Evolutionary conservation across 2,888 invertebrate species (phyloP).

Genomic region (Agriotes lineatus): DNA sequence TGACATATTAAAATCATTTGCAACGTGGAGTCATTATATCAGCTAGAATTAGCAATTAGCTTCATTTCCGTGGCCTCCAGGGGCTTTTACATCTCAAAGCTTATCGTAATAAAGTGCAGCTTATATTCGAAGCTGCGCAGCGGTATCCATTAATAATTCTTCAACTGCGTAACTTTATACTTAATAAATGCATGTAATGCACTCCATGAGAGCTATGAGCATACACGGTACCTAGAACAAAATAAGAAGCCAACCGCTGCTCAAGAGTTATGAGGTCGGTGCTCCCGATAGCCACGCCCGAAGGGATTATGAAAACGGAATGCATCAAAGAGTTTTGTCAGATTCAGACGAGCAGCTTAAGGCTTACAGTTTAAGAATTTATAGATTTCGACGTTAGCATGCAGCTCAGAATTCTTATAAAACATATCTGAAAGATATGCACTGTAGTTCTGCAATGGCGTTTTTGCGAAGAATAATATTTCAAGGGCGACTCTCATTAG

Average conservation of each 20-base stretch:
- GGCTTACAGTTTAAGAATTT: not conserved
- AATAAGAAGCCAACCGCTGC: not conserved
- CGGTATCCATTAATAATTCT: not conserved
- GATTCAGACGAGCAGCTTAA: constrained; percentile 9
- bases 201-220: not conserved
- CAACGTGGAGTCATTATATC: too few relatives aligned
- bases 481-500: too few relatives aligned
- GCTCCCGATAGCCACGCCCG: not conserved
- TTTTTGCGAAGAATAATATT: too few relatives aligned
- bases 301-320: constrained; percentile 19
- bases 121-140: not conserved
- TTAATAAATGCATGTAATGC: not conserved
- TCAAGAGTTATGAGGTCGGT: constrained; percentile 17
- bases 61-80: too few relatives aligned
- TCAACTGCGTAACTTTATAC: not conserved
- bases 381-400: constrained; percentile 6
- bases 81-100: not conserved
- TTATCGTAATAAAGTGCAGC: not conserved
- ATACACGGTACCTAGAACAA: not conserved
- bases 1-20: too few relatives aligned
- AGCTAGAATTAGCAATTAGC: too few relatives aligned
- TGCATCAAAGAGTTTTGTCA: constrained; percentile 21
- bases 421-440: too few relatives aligned
- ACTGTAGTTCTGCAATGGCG: too few relatives aligned
- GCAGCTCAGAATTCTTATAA: too few relatives aligned